phyloP scores from a whole-genome alignment of 2,113 vertebrate species.

The Chunga burmeisteri region DNA sequence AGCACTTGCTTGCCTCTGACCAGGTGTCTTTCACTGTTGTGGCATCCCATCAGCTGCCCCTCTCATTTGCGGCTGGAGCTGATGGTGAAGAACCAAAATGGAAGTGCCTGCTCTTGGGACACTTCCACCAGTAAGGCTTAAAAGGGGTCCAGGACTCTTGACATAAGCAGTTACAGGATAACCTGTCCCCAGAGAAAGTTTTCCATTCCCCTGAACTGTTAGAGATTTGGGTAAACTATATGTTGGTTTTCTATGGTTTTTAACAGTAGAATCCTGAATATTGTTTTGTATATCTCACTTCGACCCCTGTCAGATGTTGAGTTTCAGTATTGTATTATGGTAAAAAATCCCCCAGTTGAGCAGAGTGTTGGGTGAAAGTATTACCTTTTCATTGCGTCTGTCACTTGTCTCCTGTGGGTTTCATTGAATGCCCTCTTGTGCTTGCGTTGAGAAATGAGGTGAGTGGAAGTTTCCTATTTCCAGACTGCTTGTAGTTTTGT shows the following conservation, averaged over 20 bases:
- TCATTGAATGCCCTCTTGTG: not conserved
- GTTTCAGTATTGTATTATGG: not conserved
- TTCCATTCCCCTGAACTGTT: rapidly evolving
- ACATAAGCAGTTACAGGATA: not conserved
- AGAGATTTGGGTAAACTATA: not conserved
- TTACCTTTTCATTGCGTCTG: not conserved
- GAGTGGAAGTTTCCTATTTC: not conserved
- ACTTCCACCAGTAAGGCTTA: not conserved
- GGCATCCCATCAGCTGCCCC: not conserved
- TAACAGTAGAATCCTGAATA: not conserved
- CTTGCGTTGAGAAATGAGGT: rapidly evolving
- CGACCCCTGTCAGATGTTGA: not conserved
- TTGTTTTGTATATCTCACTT: not conserved
- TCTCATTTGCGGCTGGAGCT: not conserved
- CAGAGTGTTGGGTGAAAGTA: not conserved
- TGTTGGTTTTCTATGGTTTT: not conserved
- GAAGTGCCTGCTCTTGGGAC: not conserved
- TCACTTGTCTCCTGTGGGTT: not conserved
- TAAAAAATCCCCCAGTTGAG: not conserved
- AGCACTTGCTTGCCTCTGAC: not conserved
- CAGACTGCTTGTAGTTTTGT: not conserved
- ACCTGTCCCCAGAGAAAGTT: not conserved
- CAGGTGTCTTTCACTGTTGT: rapidly evolving
- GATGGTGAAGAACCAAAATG: not conserved
- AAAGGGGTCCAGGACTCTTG: not conserved